Conservation (phyloP, 2,888 invertebrate genomes). For the Adelphocoris suturalis region DNA sequence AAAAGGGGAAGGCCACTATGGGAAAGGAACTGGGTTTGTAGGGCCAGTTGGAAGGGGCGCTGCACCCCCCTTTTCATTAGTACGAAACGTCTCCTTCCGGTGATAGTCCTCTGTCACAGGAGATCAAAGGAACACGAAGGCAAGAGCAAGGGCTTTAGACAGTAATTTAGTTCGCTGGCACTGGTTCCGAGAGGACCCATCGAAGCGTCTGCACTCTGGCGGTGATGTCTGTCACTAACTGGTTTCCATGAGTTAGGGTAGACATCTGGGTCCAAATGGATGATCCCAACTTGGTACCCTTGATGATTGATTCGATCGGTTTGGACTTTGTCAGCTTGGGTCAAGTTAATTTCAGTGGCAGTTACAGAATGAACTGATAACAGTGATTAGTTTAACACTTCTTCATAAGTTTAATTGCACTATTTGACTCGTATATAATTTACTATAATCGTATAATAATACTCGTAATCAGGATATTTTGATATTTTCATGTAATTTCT, state of each 20-base stretch:
- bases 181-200: neutral
- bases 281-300: neutral
- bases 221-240: slow-evolving; percentile 20
- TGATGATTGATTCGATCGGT: neutral
- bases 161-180: neutral
- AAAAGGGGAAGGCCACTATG: neutral
- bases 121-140: neutral
- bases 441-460: too few relatives aligned
- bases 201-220: neutral
- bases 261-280: neutral
- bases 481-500: too few relatives aligned
- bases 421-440: too few relatives aligned
- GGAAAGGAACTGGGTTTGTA: neutral
- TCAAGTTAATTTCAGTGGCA: neutral
- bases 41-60: neutral
- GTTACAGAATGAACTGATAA: too few relatives aligned
- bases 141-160: slow-evolving; percentile 1
- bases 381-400: too few relatives aligned
- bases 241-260: neutral
- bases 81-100: slow-evolving; percentile 35
- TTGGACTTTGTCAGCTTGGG: neutral
- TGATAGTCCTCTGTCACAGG: neutral
- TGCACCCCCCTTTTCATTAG: slow-evolving; percentile 8
- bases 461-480: too few relatives aligned
- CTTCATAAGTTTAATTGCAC: too few relatives aligned